These are phyloP conservation scores for Isaurus tuberculatus DNA, from an alignment of 92 coral and sea anemone genomes.

Conservation along the genomic window DNA sequence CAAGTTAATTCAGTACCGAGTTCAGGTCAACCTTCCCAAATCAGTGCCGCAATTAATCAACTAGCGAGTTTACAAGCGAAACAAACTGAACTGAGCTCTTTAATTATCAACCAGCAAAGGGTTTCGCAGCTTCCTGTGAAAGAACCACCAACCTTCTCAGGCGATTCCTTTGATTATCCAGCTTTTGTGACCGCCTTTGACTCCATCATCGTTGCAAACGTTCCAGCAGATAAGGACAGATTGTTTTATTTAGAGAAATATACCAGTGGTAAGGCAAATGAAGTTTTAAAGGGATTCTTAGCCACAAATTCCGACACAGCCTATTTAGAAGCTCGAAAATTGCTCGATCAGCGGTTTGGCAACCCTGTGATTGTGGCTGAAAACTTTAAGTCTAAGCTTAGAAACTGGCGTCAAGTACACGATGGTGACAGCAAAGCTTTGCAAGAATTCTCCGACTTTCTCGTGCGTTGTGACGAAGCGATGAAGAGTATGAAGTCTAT, in stretches of 20 bases:
- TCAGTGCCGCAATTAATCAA: constrained; percentile 38
- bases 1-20: not conserved
- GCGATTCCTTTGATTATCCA: constrained; percentile 56
- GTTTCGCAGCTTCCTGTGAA: constrained; percentile 46
- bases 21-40: constrained; percentile 3
- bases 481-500: constrained; percentile 46
- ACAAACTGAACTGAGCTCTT: constrained; percentile 60
- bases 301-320: constrained; percentile 48
- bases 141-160: constrained; percentile 55
- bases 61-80: constrained; percentile 49
- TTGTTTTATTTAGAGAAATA: constrained; percentile 46
- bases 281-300: constrained; percentile 45
- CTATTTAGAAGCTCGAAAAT: constrained; percentile 34
- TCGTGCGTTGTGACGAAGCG: constrained; percentile 53
- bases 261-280: constrained; percentile 48
- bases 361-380: constrained; percentile 75
- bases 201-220: constrained; percentile 46
- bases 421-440: constrained; percentile 48
- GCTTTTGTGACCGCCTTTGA: constrained; percentile 57
- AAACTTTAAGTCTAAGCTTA: constrained; percentile 62
- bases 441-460: constrained; percentile 53
- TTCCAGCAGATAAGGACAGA: constrained; percentile 33
- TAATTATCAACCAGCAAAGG: constrained; percentile 54
- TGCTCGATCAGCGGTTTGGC: constrained; percentile 60
- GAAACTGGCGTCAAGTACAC: constrained; percentile 71